Evolutionary conservation across 1,140 invertebrate genomes (phyloP).

Genomic region (Bombus picipes): DNA sequence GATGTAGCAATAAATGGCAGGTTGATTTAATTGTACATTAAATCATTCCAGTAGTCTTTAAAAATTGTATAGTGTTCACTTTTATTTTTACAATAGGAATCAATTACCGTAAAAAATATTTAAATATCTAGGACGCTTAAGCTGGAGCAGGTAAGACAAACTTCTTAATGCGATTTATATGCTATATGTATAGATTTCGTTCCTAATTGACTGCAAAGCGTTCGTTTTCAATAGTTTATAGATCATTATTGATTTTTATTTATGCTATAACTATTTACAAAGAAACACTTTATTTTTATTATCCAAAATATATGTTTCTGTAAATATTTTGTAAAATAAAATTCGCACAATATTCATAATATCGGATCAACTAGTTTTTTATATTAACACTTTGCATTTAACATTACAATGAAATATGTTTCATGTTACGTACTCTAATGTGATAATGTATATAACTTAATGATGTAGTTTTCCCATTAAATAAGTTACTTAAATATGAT

Average conservation of each 20-base stretch:
- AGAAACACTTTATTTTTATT: conserved; percentile 60
- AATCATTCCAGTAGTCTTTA: conserved; percentile 41
- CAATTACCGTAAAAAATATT: background rate
- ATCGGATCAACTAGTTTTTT: background rate
- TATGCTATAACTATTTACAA: background rate
- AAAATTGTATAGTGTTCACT: background rate
- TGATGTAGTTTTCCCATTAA: background rate
- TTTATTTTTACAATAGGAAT: background rate
- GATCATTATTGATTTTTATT: background rate
- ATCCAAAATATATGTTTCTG: conserved; percentile 40
- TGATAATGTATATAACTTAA: background rate
- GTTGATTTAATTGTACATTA: conserved; percentile 22
- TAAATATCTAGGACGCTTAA: background rate
- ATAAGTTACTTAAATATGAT: background rate
- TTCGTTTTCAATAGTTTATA: conserved; percentile 24
- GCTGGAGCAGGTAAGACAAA: too few relatives aligned
- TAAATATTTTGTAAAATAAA: conserved; percentile 67
- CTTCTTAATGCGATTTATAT: background rate
- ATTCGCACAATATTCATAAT: conserved; percentile 10
- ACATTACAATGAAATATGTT: background rate
- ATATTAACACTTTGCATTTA: background rate
- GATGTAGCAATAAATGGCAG: conserved; percentile 43
- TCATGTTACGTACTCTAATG: background rate
- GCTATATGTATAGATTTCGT: conserved; percentile 2
- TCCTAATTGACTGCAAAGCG: conserved; percentile 7